Evolutionary conservation across 2,888 invertebrate genomes (phyloP), one percentile per base, ranked within the genome.

Genomic region (Thalpophila matura): DNA sequence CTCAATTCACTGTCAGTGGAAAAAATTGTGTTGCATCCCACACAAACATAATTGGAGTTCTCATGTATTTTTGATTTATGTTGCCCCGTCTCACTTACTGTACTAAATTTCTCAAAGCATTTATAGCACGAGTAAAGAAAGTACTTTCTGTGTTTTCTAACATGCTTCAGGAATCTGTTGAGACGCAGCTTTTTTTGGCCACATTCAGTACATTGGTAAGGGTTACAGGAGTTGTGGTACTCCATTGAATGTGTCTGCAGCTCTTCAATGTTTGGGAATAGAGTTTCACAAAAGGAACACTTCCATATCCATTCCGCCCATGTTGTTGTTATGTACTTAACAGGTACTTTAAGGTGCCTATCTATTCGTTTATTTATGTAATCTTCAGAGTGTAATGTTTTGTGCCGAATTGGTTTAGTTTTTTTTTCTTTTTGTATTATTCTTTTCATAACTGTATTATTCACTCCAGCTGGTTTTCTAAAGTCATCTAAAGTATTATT

Each of bases 151-250:
- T 97, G 97, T 20, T 94, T 89, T 77, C 95, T 94, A 0, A 96
- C 95, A 80, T 97, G 97, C 10, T 83, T 71, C 0, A 92, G n/a
- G 35, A 91, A 92, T 5, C 70, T 81, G 4, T 90, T 85, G 0
- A 92, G 74, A 6, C 79, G 53, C 22, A 87, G 58, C 46, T 87
- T 92, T 2, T 85, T 82, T 0, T 76, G 72, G 35, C 88, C 89
- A 73, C 97, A 97, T 77, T 96, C 96, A 0, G 95, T 95, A 81
- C 97, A 97, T 81, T 96, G 93, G 81, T 96, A 97, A 42, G 96
- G 94, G 10, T 96, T 95, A 46, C 96, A 95, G 65, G 95, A 95
- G 62, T 95, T 94, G 77, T 97, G 97, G 54, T 93, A 93, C 27
- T 92, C 89, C 66, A 95, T 91, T 37, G 96, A 96, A 86, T 97